A percentile compares a stretch with the other conserved stretches of the same genome.
Evolutionary conservation across 2,888 invertebrate genomes (phyloP).

Genomic region (Caenorhabditis zanzibari): DNA sequence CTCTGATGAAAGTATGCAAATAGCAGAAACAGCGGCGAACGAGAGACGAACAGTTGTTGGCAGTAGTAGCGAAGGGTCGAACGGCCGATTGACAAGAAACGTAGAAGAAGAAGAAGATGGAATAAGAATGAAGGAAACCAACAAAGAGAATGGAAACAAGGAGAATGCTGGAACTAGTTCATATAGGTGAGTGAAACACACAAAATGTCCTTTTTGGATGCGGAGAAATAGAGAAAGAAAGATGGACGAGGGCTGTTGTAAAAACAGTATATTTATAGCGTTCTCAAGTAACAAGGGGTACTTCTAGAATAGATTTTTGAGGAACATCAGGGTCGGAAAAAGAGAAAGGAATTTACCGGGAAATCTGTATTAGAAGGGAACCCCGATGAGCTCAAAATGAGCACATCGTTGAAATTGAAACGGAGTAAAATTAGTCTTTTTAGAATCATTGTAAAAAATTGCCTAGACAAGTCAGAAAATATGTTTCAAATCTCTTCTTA

Average conservation of each 20-base stretch:
- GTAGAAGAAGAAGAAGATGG: not conserved
- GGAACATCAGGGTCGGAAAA: no score
- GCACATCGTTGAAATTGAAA: no score
- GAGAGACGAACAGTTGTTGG: conserved; percentile 56
- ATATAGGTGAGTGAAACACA: conserved; percentile 36
- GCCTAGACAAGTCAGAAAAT: no score
- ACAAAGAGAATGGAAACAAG: conserved; percentile 50
- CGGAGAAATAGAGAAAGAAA: not conserved
- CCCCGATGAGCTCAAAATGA: no score
- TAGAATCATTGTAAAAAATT: no score
- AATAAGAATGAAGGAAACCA: conserved; percentile 31
- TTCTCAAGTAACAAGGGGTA: not conserved
- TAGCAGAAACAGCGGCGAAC: conserved; percentile 50
- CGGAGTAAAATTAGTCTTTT: no score
- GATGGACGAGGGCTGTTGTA: not conserved
- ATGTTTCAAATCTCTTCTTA: no score
- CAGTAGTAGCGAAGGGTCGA: conserved; percentile 22
- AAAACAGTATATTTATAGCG: conserved; percentile 9
- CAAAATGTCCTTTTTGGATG: not conserved
- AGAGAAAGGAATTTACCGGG: no score
- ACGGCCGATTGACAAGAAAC: not conserved
- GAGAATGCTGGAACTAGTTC: conserved; percentile 56
- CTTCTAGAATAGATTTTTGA: no score
- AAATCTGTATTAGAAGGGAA: no score
- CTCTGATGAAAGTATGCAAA: conserved; percentile 47